Percentiles rank a stretch among this genome's conserved stretches.
These are phyloP conservation scores for Leptobrachium ailaonicum DNA, from an alignment of 2,113 vertebrate species.

Conservation along the genomic window DNA sequence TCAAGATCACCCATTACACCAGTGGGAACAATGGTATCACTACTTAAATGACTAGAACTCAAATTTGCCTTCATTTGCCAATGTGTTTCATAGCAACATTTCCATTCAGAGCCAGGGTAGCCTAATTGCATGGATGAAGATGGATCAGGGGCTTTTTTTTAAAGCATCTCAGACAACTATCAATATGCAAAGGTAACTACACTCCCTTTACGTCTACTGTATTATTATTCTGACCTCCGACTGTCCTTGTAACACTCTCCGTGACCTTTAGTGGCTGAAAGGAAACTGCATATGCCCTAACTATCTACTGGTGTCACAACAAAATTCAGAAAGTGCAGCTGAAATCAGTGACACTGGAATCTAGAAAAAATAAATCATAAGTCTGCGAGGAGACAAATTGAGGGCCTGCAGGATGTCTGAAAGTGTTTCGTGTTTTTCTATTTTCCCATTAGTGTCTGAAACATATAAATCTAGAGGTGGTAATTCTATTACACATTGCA, in stretches of 20 bases:
- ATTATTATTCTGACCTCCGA: slow-evolving; percentile 74
- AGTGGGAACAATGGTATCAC: slow-evolving; percentile 66
- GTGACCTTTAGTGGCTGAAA: slow-evolving; percentile 75
- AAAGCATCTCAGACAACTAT: slow-evolving; percentile 59
- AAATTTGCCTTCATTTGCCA: slow-evolving; percentile 73
- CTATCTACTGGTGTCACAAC: slow-evolving; percentile 64
- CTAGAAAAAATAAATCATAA: slow-evolving; percentile 75
- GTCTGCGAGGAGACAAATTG: slow-evolving; percentile 66
- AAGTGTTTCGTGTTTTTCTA: slow-evolving; percentile 62
- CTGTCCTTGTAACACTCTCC: slow-evolving; percentile 70
- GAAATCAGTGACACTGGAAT: slow-evolving; percentile 69
- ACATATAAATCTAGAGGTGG: slow-evolving; percentile 66
- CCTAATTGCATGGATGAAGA: slow-evolving; percentile 69
- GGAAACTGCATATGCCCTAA: slow-evolving; percentile 61
- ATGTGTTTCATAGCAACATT: slow-evolving; percentile 74
- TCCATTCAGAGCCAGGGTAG: slow-evolving; percentile 57
- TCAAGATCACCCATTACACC: slow-evolving; percentile 74
- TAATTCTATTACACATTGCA: slow-evolving; percentile 58
- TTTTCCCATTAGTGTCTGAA: slow-evolving; percentile 64
- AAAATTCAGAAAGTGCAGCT: slow-evolving; percentile 62
- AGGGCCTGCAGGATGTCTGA: slow-evolving; percentile 63
- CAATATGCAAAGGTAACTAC: slow-evolving; percentile 67
- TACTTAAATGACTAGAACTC: slow-evolving; percentile 63
- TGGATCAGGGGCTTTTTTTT: slow-evolving; percentile 62
- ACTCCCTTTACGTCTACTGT: slow-evolving; percentile 62